Conservation (phyloP, 2,888 invertebrate genomes). For the Standfussiana lucernea region DNA sequence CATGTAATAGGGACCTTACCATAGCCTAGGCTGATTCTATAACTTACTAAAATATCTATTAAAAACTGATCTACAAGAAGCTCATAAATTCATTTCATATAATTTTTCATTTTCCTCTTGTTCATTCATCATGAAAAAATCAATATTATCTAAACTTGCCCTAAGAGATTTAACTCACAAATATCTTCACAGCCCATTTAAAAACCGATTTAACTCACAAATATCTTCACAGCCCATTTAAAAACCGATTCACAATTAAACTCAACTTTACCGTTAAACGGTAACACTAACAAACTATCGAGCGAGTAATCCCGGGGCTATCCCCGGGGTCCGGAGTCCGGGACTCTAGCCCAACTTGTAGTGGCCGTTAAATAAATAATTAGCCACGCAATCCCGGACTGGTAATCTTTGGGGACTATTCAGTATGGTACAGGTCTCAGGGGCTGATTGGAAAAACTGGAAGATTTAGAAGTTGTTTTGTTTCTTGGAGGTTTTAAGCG, state of each 20-base stretch:
- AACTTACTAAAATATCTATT: too few species aligned
- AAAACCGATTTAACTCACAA: too few species aligned
- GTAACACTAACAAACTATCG: conserved; percentile 54
- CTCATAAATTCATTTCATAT: too few species aligned
- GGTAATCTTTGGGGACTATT: conserved; percentile 55
- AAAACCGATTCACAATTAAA: conserved; percentile 42
- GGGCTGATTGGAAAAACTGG: conserved; percentile 30
- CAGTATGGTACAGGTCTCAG: conserved; percentile 27
- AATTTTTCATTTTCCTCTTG: too few species aligned
- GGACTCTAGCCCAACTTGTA: conserved; percentile 48
- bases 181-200: too few species aligned
- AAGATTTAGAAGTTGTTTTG: neutral
- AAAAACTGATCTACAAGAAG: too few species aligned
- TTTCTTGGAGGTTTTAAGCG: neutral
- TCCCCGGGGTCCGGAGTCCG: conserved; percentile 46
- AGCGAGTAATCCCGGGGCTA: conserved; percentile 42
- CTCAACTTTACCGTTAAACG: conserved; percentile 28
- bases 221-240: conserved; percentile 5
- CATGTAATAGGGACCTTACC: too few species aligned
- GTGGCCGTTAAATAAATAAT: conserved; percentile 66
- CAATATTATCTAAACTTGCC: too few species aligned
- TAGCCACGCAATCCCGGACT: conserved; percentile 52
- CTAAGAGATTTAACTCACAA: too few species aligned
- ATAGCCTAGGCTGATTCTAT: too few species aligned
- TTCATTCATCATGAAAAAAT: too few species aligned